phyloP scores from a whole-genome alignment of 2,888 invertebrate species.

The Acleris laterana region DNA sequence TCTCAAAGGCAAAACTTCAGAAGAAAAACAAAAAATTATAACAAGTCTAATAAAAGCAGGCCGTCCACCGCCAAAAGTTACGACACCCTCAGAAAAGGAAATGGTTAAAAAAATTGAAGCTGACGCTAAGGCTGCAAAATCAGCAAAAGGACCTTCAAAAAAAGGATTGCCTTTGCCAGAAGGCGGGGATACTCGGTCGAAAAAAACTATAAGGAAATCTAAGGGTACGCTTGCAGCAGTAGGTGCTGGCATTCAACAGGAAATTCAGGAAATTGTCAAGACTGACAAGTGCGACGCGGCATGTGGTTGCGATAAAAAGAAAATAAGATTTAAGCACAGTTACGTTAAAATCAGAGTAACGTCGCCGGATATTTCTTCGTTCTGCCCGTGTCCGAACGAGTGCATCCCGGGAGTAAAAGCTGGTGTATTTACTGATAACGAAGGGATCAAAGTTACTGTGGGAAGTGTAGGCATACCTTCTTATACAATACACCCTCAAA shows the following conservation, averaged over 20 bases:
- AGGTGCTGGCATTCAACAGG: not conserved
- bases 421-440: not conserved
- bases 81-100: not conserved
- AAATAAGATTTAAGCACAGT: constrained; percentile 12
- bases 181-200: not conserved
- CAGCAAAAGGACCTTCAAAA: not conserved
- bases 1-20: not conserved
- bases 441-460: constrained; percentile 1
- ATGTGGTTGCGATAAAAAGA: constrained; percentile 7
- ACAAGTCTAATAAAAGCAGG: constrained; percentile 32
- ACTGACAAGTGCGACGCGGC: constrained; percentile 1
- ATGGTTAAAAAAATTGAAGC: not conserved
- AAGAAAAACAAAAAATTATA: not conserved
- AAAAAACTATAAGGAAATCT: not conserved
- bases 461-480: constrained; percentile 1
- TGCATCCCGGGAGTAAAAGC: not conserved
- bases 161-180: not conserved
- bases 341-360: constrained; percentile 11
- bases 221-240: not conserved
- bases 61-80: not conserved
- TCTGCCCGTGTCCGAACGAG: not conserved
- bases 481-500: not conserved
- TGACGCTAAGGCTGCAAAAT: not conserved
- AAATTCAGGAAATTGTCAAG: not conserved
- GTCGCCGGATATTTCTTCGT: constrained; percentile 8